phyloP scores from a whole-genome alignment of 1,140 invertebrate genomes.

The Proctacanthus coquilletti region DNA sequence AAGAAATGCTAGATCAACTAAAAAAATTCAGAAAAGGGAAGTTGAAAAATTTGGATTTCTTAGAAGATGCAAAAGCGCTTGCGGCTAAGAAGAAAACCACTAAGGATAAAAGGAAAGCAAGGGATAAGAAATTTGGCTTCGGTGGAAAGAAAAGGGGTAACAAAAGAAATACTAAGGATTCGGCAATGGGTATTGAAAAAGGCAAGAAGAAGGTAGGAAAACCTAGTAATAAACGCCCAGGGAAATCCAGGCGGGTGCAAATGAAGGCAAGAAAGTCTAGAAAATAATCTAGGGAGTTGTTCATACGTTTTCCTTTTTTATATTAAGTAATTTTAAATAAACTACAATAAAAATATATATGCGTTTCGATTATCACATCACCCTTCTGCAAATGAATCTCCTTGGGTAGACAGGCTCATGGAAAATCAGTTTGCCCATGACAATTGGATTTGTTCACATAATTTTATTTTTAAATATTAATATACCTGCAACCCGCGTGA shows the following conservation, averaged over 20 bases:
- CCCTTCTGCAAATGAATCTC: too few species aligned
- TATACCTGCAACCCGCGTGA: too few species aligned
- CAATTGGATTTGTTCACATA: too few species aligned
- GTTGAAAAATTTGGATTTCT: conserved; percentile 61
- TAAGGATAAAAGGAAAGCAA: conserved; percentile 44
- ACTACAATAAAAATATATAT: too few species aligned
- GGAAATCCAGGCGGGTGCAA: conserved; percentile 43
- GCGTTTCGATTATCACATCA: too few species aligned
- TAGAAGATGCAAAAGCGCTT: conserved; percentile 48
- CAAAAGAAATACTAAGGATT: conserved; percentile 79
- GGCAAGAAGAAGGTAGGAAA: conserved; percentile 51
- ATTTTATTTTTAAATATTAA: too few species aligned
- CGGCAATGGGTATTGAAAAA: conserved; percentile 60
- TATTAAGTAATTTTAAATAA: too few species aligned
- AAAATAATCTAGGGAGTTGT: too few species aligned
- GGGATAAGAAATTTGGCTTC: conserved; percentile 84
- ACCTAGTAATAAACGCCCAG: conserved; percentile 33
- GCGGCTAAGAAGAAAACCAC: conserved; percentile 35
- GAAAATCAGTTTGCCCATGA: too few species aligned
- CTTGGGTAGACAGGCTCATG: too few species aligned
- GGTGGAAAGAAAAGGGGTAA: conserved; percentile 86
- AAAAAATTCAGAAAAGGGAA: conserved; percentile 76
- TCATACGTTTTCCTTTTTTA: too few species aligned
- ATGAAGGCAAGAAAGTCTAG: conserved; percentile 32
- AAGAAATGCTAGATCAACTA: conserved; percentile 65